Evolutionary conservation across 2,797 vertebrate genomes (phyloP).

Genomic region (Selene dorsalis): DNA sequence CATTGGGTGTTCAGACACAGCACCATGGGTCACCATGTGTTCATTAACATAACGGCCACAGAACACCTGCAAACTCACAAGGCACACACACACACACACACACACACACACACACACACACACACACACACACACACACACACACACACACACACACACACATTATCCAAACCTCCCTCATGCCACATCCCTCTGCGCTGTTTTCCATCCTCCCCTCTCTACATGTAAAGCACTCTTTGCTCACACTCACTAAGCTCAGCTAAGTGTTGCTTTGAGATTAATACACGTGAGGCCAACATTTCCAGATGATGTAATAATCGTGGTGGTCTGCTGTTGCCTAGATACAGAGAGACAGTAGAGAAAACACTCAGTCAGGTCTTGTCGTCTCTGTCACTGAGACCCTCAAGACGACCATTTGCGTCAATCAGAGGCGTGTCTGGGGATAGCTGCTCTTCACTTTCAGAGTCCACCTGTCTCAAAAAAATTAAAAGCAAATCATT

Average conservation of each 20-base stretch:
- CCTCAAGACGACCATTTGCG: conserved; percentile 49
- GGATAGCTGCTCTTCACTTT: conserved; percentile 1
- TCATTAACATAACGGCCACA: conserved; percentile 90
- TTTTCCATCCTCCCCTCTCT: conserved; percentile 44
- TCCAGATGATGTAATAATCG: conserved; percentile 78
- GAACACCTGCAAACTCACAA: conserved; percentile 81
- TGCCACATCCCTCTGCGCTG: conserved; percentile 21
- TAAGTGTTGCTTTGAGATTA: conserved; percentile 76
- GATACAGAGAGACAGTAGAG: conserved; percentile 66
- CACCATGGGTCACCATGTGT: conserved; percentile 90
- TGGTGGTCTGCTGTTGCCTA: conserved; percentile 76
- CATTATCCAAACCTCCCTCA: not conserved
- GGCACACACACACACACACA: not conserved
- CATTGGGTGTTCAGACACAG: conserved; percentile 83
- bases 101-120: not conserved
- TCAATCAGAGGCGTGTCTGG: conserved; percentile 28
- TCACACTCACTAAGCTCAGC: conserved; percentile 57
- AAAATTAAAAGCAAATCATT: not conserved
- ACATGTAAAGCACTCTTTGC: conserved; percentile 61
- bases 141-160: conserved; percentile 3
- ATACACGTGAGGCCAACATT: conserved; percentile 69
- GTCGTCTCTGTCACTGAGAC: conserved; percentile 57
- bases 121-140: not conserved
- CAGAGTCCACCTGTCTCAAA: not conserved
- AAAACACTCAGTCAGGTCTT: conserved; percentile 61